A percentile compares a stretch with the other conserved stretches of the same genome.
These are phyloP conservation scores for Andrena minutula DNA, from an alignment of 2,888 invertebrate genomes.

Conservation along the genomic window DNA sequence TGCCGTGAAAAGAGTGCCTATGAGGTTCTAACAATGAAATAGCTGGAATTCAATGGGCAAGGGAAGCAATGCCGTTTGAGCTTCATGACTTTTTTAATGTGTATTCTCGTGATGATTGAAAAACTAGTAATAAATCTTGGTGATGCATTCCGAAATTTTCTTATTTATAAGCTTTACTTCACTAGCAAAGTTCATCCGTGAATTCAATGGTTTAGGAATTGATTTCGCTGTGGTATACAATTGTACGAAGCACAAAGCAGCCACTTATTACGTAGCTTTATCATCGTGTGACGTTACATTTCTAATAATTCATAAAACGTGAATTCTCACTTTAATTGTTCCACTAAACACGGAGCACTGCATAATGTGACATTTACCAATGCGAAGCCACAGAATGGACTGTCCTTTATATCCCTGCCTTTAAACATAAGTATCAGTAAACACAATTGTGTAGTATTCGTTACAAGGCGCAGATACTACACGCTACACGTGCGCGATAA, in stretches of 20 bases:
- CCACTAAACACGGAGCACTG: neutral
- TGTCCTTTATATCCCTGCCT: neutral
- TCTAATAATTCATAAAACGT: slow-evolving; percentile 1
- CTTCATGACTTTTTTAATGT: no score
- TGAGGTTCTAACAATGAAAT: neutral
- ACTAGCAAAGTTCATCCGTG: no score
- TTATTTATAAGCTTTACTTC: no score
- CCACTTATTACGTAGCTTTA: neutral
- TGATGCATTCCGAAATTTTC: no score
- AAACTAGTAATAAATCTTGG: no score
- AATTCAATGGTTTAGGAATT: no score
- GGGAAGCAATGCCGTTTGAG: no score
- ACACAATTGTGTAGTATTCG: neutral
- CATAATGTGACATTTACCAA: neutral
- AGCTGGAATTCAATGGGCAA: neutral
- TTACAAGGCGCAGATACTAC: neutral
- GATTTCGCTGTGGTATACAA: no score
- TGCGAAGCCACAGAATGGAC: neutral
- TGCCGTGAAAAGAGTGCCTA: neutral
- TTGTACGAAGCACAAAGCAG: neutral
- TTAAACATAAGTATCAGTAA: neutral
- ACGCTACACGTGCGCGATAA: neutral
- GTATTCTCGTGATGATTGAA: no score
- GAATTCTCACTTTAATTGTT: neutral
- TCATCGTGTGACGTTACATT: neutral